phyloP scores from a whole-genome alignment of 2,888 invertebrate species.

The Drosophila conformis region DNA sequence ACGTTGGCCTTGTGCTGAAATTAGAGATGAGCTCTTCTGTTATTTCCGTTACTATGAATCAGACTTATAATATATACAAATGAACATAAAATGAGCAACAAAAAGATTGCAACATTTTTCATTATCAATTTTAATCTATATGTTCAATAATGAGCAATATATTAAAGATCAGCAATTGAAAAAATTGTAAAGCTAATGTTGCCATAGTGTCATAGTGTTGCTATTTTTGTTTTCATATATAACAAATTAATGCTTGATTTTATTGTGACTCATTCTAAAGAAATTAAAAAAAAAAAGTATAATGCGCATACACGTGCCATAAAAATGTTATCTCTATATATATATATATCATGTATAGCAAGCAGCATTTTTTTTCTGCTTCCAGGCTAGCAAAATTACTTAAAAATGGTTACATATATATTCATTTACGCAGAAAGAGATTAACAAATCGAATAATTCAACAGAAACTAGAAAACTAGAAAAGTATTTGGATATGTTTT shows the following conservation, averaged over 20 bases:
- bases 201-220: neutral
- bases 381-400: neutral
- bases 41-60: constrained; percentile 30
- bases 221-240: neutral
- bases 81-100: neutral
- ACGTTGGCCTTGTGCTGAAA: constrained; percentile 35
- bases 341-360: neutral
- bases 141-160: neutral
- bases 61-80: neutral
- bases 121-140: neutral
- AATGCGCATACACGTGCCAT: neutral
- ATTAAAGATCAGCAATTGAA: neutral
- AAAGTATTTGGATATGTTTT: neutral
- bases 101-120: neutral
- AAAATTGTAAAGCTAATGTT: neutral
- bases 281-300: neutral
- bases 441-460: neutral
- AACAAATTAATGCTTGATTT: neutral
- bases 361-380: neutral
- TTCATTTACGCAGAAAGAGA: neutral
- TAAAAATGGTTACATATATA: neutral
- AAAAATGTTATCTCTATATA: neutral
- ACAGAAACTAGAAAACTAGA: neutral
- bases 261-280: constrained; percentile 14
- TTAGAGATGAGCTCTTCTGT: constrained; percentile 25